Evolutionary conservation across 2,797 vertebrate genomes (phyloP).

Genomic region (Morelia viridis): DNA sequence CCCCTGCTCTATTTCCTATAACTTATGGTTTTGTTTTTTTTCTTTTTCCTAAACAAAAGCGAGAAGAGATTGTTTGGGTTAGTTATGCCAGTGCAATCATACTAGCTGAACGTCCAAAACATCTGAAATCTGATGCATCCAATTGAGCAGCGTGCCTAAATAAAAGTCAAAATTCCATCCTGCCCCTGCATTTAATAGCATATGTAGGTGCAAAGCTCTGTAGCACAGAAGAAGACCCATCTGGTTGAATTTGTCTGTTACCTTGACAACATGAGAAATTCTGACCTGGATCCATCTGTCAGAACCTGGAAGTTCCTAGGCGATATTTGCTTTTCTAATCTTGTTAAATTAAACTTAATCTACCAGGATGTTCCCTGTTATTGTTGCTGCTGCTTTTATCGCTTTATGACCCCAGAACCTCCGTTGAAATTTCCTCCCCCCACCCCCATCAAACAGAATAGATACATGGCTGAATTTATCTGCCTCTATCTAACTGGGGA

Average conservation of each 20-base stretch:
- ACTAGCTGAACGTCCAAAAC: background rate
- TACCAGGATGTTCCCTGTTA: constrained; percentile 45
- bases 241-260: constrained; percentile 26
- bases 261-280: constrained; percentile 23
- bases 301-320: constrained; percentile 37
- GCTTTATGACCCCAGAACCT: constrained; percentile 46
- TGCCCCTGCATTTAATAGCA: background rate
- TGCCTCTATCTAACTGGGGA: constrained; percentile 64
- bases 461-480: constrained; percentile 72
- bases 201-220: background rate
- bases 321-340: constrained; percentile 54
- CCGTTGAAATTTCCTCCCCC: constrained; percentile 41
- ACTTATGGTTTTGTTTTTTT: background rate
- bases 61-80: background rate
- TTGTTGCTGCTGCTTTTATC: constrained; percentile 53
- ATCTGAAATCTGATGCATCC: background rate
- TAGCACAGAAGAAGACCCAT: background rate
- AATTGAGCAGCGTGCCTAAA: constrained; percentile 16
- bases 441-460: constrained; percentile 47
- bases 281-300: constrained; percentile 36
- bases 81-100: background rate
- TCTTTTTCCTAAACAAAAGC: background rate
- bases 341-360: constrained; percentile 60
- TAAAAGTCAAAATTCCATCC: constrained; percentile 17
- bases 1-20: background rate